A percentile compares a stretch with the other conserved stretches of the same genome.
These are phyloP conservation scores for Taphrorychus bicolor DNA, from an alignment of 2,888 invertebrate genomes.

Conservation along the genomic window DNA sequence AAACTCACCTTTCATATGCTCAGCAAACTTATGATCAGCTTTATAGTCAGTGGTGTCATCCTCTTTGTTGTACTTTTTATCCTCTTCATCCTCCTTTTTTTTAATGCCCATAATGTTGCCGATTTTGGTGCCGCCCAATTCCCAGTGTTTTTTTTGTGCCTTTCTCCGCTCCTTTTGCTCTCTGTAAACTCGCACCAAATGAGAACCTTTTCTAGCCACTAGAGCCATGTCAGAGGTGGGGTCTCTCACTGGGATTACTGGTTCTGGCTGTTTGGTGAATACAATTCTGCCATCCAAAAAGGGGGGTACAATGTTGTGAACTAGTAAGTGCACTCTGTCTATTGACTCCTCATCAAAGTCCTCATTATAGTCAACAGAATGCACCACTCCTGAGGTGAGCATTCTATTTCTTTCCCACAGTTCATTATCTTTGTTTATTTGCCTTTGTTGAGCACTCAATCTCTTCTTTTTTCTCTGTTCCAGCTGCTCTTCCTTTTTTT, in stretches of 20 bases:
- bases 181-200: conserved; percentile 86
- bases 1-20: conserved; percentile 80
- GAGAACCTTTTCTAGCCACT: conserved; percentile 92
- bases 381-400: conserved; percentile 92
- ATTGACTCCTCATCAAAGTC: conserved; percentile 96
- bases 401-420: conserved; percentile 98
- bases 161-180: conserved; percentile 97
- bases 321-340: conserved; percentile 92
- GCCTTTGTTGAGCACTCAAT: conserved; percentile 93
- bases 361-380: conserved; percentile 85
- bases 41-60: conserved; percentile 84
- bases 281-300: conserved; percentile 98
- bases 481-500: conserved; percentile 91
- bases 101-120: conserved; percentile 96
- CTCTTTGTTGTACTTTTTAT: conserved; percentile 68
- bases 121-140: conserved; percentile 93
- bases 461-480: conserved; percentile 90
- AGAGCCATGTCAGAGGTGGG: conserved; percentile 98
- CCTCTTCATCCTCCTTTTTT: conserved; percentile 79
- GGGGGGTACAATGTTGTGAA: conserved; percentile 98
- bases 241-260: conserved; percentile 96
- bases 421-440: conserved; percentile 98
- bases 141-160: conserved; percentile 99
- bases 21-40: conserved; percentile 95
- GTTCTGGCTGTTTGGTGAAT: conserved; percentile 98